Conservation (phyloP, 1,140 invertebrate species). For the Nixonia krombeini region DNA sequence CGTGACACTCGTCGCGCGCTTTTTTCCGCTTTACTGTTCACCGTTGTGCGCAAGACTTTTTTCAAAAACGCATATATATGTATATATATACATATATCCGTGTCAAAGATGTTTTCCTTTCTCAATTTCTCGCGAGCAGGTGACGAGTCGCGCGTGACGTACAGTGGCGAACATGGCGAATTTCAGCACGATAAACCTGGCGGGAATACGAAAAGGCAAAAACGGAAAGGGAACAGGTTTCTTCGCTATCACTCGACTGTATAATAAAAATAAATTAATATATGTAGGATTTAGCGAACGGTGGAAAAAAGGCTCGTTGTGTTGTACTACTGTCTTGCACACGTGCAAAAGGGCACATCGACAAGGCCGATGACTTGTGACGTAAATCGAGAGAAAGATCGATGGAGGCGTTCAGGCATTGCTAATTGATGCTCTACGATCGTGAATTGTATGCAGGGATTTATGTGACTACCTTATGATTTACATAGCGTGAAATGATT, state of each 20-base stretch:
- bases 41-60: no score
- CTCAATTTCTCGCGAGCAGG: no score
- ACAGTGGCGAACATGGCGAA: not conserved
- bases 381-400: slow-evolving; percentile 40
- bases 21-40: no score
- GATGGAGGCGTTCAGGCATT: slow-evolving; percentile 34
- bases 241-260: not conserved
- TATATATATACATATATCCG: no score
- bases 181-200: not conserved
- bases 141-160: no score
- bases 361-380: slow-evolving; percentile 43
- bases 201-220: not conserved
- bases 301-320: slow-evolving; percentile 2
- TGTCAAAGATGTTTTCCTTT: no score
- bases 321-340: slow-evolving; percentile 17
- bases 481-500: slow-evolving; percentile 25
- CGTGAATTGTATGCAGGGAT: slow-evolving; percentile 21
- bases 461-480: slow-evolving; percentile 26
- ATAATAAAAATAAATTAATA: not conserved
- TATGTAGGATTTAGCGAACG: not conserved
- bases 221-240: slow-evolving; percentile 4
- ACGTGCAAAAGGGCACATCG: slow-evolving; percentile 22
- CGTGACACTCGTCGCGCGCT: no score
- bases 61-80: no score
- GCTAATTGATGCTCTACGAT: slow-evolving; percentile 39